Evolutionary conservation across 2,888 invertebrate genomes (phyloP), one percentile per base, ranked within the genome.

Genomic region (Coelopa pilipes): DNA sequence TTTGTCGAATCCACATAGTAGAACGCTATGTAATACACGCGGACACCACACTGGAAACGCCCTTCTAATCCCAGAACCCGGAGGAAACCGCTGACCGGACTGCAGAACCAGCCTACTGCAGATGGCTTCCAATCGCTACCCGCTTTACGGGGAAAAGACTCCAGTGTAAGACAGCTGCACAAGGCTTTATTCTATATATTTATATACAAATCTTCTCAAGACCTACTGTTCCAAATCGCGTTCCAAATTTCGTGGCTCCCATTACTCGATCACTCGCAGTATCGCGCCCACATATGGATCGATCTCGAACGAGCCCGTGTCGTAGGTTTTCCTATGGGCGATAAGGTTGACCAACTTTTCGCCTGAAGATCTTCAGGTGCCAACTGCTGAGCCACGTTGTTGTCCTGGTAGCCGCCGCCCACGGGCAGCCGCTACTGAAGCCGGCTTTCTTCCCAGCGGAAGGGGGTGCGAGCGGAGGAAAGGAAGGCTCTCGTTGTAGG

Each of bases 311-410:
- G 74, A 24, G 0, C 46, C 67, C 4, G 79, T 59, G 11, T 77
- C 63, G 11, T 78, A 63, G 47, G 74, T 59, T 70, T 78, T 66
- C 3, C 81, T 81, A 17, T 9, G 73, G 75, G 45, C 24, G 47
- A n/a, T 9, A 53, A 53, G 1, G 65, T 34, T n/a, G 15, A 49
- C 15, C 21, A 34, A 34, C 7, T 4, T 53, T 53, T 3, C 84
- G 82, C 81, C 90, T 89, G 80, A 91, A 92, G 0, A 91, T 88
- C 76, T 90, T 89, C 76, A 88, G 90, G 82, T 92, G 90, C 78
- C 74, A 89, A 89, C 80, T 92, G 90, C 9, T 83, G 86, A 21
- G 83, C 87, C 60, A 91, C 87, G 77, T 83, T 82, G 9, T 77
- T 75, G 12, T 67, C 19, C 7, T 72, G 75, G 74, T 81, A 82